Evolutionary conservation across 2,888 invertebrate genomes (phyloP).

Genomic region (Muscina levida): DNA sequence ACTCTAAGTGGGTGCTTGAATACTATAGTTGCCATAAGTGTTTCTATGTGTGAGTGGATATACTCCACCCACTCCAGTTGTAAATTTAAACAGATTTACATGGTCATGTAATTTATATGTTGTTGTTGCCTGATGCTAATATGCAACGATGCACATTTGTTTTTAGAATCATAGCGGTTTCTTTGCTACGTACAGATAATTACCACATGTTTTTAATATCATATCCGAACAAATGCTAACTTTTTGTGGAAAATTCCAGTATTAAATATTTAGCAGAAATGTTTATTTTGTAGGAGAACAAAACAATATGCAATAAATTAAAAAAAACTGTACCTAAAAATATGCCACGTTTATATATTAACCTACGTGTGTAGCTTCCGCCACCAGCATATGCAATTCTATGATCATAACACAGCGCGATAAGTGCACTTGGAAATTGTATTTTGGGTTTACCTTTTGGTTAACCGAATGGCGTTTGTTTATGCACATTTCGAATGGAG

Average conservation of each 20-base stretch:
- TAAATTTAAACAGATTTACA: background rate
- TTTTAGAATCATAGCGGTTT: background rate
- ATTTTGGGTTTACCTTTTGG: background rate
- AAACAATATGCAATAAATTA: background rate
- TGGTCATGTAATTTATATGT: background rate
- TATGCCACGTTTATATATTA: background rate
- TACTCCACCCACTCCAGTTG: background rate
- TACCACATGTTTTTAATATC: background rate
- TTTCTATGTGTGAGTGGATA: background rate
- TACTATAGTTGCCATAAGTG: background rate
- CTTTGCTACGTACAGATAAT: conserved; percentile 1
- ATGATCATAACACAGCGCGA: no score
- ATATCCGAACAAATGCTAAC: no score
- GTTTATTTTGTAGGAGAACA: background rate
- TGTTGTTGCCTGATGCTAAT: background rate
- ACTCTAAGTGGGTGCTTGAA: background rate
- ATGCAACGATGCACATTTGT: conserved; percentile 8
- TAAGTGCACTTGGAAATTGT: no score
- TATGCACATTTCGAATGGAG: background rate
- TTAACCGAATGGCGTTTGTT: background rate
- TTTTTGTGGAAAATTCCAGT: no score
- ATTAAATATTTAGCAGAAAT: no score
- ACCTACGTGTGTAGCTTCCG: no score
- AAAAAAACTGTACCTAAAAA: background rate
- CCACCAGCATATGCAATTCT: no score